These are phyloP conservation scores for Ceyx cyanopectus DNA, from an alignment of 2,113 vertebrate species.

Conservation along the genomic window DNA sequence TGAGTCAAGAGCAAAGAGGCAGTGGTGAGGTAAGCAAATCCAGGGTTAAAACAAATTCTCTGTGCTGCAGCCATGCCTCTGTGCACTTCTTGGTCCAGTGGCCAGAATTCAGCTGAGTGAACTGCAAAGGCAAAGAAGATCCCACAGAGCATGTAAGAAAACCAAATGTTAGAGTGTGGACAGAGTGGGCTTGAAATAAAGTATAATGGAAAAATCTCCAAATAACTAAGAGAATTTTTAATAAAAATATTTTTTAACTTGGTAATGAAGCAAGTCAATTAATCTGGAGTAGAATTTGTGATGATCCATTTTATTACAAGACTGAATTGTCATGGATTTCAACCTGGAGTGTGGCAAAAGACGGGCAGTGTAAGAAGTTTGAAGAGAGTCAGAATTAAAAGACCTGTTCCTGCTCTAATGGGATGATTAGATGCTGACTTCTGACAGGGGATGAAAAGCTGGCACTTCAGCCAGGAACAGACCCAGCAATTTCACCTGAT, in stretches of 20 bases:
- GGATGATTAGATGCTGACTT: neutral
- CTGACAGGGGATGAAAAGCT: neutral
- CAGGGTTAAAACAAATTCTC: neutral
- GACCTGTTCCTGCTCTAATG: neutral
- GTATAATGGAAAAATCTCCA: neutral
- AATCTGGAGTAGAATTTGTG: neutral
- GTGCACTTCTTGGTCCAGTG: neutral
- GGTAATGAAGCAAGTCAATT: neutral
- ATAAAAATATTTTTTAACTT: neutral
- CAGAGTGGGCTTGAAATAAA: neutral
- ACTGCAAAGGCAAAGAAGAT: neutral
- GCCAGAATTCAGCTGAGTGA: neutral
- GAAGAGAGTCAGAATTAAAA: neutral
- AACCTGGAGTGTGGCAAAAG: neutral
- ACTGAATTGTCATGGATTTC: neutral
- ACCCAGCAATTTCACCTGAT: neutral
- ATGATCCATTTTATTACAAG: neutral
- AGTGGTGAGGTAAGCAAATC: slow-evolving; percentile 1
- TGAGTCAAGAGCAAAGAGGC: neutral
- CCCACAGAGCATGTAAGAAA: neutral
- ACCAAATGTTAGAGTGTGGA: neutral
- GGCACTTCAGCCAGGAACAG: neutral
- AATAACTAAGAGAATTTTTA: neutral
- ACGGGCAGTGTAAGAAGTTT: neutral
- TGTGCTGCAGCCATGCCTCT: neutral